Evolutionary conservation across 2,888 invertebrate genomes (phyloP).

Genomic region (Cheilosia urbana): DNA sequence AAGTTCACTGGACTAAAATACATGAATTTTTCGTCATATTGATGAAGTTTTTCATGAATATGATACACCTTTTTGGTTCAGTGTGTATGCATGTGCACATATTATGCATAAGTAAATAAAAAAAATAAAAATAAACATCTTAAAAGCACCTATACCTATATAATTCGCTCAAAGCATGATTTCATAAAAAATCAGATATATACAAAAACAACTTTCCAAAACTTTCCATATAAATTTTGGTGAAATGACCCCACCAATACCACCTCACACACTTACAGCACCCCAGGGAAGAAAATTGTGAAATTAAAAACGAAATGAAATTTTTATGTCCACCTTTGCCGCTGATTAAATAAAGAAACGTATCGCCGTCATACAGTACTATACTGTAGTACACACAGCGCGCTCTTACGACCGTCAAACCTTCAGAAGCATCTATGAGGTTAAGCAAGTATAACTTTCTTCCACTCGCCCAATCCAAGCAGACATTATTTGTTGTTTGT

Average conservation of each 20-base stretch:
- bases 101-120: no score
- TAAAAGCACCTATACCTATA: no score
- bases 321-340: conserved; percentile 71
- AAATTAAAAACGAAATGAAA: conserved; percentile 74
- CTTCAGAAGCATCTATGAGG: conserved; percentile 61
- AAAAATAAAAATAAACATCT: no score
- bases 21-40: no score
- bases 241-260: neutral
- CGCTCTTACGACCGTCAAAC: neutral
- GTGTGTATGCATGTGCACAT: no score
- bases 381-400: conserved; percentile 16
- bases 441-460: conserved; percentile 29
- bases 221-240: neutral
- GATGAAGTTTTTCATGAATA: no score
- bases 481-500: conserved; percentile 50
- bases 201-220: no score
- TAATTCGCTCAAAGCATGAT: no score
- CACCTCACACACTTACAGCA: conserved; percentile 36
- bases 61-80: no score
- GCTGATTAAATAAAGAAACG: conserved; percentile 69
- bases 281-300: conserved; percentile 61
- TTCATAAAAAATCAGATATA: neutral
- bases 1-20: no score
- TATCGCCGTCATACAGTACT: conserved; percentile 11
- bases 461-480: conserved; percentile 48